Evolutionary conservation across 2,888 invertebrate genomes (phyloP), one percentile per base, ranked within the genome.

Genomic region (Lepidonotus clava): DNA sequence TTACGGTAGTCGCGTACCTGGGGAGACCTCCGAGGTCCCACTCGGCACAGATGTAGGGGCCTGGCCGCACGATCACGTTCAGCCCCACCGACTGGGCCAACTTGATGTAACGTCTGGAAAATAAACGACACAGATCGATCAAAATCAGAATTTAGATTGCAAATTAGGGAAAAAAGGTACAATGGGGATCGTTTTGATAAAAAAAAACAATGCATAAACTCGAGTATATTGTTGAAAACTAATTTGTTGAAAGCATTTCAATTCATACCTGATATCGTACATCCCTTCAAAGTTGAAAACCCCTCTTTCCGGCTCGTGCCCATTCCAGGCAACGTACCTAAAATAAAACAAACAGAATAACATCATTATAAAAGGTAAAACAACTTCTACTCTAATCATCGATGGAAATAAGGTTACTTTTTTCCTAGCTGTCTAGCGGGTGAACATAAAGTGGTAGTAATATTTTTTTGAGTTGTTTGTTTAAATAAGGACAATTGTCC

Each of bases 1-100:
- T n/a, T n/a, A n/a, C n/a, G n/a, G 18, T 11, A 46, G 46, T 18
- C 41, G 87, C 89, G 88, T 90, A 93, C 93, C 92, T 92, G 5
- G 93, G 93, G 83, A 93, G 76, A 8, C 93, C 93, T 36, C 93
- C 93, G 84, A 92, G 92, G 86, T 93, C 93, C 92, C 93, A 93
- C 87, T 93, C 93, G 0, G 93, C 91, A 87, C 93, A 93, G 67
- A 93, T 93, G 86, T 91, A 93, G 0, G 93, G 93, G 0, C 93
- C 93, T 0, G 93, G 93, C 41, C 93, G 89, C 21, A 93, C 86
- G 28, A 93, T 92, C 0, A 93, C 93, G 87, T 91, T 91, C 32
- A 93, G 87, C 0, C 92, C 93, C 18, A 92, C 77, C n/a, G 90
- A 87, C 21, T 90, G 89, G 6, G 93, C 93, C 38, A 90, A 84